A percentile compares a stretch with the other conserved stretches of the same genome.
Evolutionary conservation across 2,113 vertebrate genomes (phyloP).

Genomic region (Oncorhynchus masou): DNA sequence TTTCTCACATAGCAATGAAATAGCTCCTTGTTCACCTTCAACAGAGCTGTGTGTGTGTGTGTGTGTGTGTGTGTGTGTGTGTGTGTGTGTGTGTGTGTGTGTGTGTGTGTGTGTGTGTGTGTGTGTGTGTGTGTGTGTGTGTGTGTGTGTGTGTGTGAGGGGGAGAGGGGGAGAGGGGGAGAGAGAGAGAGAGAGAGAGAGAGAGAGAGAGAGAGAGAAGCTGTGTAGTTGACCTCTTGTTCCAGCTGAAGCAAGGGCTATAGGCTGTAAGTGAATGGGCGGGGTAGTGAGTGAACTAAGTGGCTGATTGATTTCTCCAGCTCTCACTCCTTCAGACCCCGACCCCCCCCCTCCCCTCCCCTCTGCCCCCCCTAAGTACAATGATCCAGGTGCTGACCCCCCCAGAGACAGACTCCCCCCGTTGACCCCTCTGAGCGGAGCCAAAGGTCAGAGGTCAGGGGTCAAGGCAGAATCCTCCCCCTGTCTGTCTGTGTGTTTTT

Average conservation of each 20-base stretch:
- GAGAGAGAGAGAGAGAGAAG: not conserved
- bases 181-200: no score
- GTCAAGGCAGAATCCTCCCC: constrained; percentile 55
- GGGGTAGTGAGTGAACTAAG: constrained; percentile 59
- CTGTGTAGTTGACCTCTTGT: constrained; percentile 67
- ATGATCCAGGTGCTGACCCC: constrained; percentile 63
- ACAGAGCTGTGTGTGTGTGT: constrained; percentile 18
- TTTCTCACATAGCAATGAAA: constrained; percentile 51
- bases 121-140: no score
- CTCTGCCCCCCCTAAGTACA: constrained; percentile 22
- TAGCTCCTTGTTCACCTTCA: constrained; percentile 56
- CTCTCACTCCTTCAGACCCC: not conserved
- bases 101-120: no score
- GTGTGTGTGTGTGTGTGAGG: no score
- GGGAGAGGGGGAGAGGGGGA: not conserved
- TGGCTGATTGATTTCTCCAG: constrained; percentile 64
- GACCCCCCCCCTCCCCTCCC: not conserved
- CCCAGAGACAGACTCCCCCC: constrained; percentile 45
- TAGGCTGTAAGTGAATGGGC: constrained; percentile 67
- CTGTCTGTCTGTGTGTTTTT: constrained; percentile 62
- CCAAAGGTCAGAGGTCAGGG: constrained; percentile 59
- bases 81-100: no score
- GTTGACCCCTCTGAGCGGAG: constrained; percentile 55
- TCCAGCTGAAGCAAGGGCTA: constrained; percentile 51
- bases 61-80: no score